Conservation (phyloP, 1,140 invertebrate species). For the Leptinotarsa texana region DNA sequence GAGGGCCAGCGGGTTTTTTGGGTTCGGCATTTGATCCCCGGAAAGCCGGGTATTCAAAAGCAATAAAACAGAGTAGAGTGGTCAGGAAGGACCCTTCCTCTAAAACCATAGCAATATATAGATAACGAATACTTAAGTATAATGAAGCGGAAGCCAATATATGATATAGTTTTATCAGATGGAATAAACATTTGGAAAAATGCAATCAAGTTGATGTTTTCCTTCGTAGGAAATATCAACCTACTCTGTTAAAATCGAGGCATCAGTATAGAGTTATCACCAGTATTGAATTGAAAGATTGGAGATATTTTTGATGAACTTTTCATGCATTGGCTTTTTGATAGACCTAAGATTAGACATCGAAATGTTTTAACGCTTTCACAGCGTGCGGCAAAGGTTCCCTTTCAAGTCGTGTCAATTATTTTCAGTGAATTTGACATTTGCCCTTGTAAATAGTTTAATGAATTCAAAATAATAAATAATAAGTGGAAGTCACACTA, state of each 20-base stretch:
- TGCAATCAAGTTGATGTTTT: no score
- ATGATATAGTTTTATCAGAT: constrained; percentile 12
- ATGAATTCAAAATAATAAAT: no score
- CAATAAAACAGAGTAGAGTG: constrained; percentile 53
- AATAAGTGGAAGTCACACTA: no score
- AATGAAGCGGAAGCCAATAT: constrained; percentile 17
- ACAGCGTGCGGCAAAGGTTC: constrained; percentile 25
- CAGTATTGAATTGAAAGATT: no score
- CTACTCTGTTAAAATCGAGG: no score
- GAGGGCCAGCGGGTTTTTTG: constrained; percentile 18
- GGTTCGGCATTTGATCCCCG: constrained; percentile 37
- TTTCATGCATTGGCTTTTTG: not conserved
- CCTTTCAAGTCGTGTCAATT: constrained; percentile 21
- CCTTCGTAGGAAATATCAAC: no score
- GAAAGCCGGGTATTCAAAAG: constrained; percentile 57
- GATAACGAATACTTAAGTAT: constrained; percentile 47
- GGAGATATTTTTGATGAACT: not conserved
- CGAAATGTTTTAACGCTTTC: constrained; percentile 33
- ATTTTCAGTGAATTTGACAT: not conserved
- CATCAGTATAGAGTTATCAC: no score
- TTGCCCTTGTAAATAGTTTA: no score
- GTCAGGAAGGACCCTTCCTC: constrained; percentile 42
- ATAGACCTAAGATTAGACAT: constrained; percentile 37
- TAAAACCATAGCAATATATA: constrained; percentile 55
- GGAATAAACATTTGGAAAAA: not conserved